phyloP scores from a whole-genome alignment of 2,797 vertebrate species.

The Macropus fuliginosus region DNA sequence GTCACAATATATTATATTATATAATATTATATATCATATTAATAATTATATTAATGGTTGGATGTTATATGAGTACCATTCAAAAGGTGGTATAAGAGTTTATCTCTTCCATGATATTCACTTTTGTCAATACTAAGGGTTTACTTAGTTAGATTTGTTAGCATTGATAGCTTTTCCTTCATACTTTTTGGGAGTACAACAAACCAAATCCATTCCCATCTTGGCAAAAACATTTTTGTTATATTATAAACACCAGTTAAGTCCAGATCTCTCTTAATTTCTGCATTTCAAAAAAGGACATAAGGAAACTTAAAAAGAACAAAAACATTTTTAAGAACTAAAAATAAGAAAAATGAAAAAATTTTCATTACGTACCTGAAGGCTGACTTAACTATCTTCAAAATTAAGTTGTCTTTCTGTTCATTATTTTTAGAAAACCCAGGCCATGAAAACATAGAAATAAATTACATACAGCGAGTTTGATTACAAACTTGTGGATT shows the following conservation, averaged over 20 bases:
- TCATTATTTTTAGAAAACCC: not conserved
- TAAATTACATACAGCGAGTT: not conserved
- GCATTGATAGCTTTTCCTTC: not conserved
- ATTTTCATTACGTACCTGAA: not conserved
- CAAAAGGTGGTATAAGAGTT: slow-evolving; percentile 26
- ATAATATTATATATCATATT: no score
- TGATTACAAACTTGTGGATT: not conserved
- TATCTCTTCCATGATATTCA: not conserved
- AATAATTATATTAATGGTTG: not conserved
- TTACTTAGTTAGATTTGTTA: slow-evolving; percentile 17
- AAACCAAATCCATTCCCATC: slow-evolving; percentile 6
- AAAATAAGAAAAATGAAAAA: not conserved
- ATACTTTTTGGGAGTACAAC: slow-evolving; percentile 4
- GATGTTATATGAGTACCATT: not conserved
- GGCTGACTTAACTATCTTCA: not conserved
- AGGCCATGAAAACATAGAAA: not conserved
- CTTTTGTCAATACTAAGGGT: slow-evolving; percentile 21
- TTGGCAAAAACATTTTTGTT: slow-evolving; percentile 18
- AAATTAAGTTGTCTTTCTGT: no score
- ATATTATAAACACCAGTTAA: not conserved
- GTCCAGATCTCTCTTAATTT: not conserved
- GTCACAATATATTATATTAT: no score
- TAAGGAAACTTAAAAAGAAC: slow-evolving; percentile 45
- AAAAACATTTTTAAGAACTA: slow-evolving; percentile 49
- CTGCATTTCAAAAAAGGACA: slow-evolving; percentile 42